A percentile compares a stretch with the other conserved stretches of the same genome.
Evolutionary conservation across 2,797 vertebrate species (phyloP).

Genomic region (Alauda arvensis): DNA sequence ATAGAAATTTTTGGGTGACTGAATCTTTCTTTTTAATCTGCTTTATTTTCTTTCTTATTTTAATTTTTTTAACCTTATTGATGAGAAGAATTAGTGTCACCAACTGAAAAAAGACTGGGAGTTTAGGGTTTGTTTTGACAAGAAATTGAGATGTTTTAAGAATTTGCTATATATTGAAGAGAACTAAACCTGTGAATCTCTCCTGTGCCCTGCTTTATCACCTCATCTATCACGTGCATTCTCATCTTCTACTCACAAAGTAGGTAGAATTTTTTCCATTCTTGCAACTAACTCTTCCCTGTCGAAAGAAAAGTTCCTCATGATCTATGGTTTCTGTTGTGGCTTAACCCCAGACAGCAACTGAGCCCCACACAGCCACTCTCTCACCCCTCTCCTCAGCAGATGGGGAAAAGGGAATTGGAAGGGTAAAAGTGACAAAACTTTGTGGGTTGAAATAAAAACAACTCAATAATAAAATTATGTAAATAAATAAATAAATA

Average conservation of each 20-base stretch:
- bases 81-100: not conserved
- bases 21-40: not conserved
- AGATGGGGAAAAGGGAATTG: not conserved
- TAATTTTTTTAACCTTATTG: not conserved
- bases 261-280: not conserved
- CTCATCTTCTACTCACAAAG: not conserved
- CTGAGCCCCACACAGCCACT: not conserved
- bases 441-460: fast-evolving
- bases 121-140: not conserved
- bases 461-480: not conserved
- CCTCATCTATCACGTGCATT: not conserved
- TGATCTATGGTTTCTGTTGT: not conserved
- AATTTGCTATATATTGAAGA: not conserved
- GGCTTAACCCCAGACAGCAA: not conserved
- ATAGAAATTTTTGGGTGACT: not conserved
- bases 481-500: not conserved
- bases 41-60: not conserved
- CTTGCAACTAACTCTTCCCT: not conserved
- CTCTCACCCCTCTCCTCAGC: fast-evolving
- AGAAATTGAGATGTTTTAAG: not conserved
- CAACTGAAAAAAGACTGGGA: not conserved
- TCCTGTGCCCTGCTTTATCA: not conserved
- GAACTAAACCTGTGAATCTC: not conserved
- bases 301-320: not conserved
- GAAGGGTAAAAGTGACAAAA: not conserved